Evolutionary conservation across 2,113 vertebrate genomes (phyloP).

Genomic region (Spheniscus mendiculus): DNA sequence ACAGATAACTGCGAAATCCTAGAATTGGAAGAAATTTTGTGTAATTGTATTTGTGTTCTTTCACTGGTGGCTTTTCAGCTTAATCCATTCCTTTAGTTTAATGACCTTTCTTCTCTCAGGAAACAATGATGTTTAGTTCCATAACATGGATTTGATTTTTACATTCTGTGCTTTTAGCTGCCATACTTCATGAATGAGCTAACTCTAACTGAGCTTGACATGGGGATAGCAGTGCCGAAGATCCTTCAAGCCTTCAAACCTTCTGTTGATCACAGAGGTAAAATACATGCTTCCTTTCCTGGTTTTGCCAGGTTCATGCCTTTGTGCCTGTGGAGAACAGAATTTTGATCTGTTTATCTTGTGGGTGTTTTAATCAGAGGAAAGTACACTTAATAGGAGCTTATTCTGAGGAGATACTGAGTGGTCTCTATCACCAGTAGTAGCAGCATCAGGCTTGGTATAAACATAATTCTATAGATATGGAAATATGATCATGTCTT

Average conservation of each 20-base stretch:
- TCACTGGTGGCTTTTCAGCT: background rate
- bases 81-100: background rate
- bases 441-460: background rate
- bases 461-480: background rate
- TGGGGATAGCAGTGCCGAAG: conserved; percentile 95
- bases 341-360: background rate
- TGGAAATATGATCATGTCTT: background rate
- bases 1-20: background rate
- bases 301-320: background rate
- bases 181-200: conserved; percentile 99
- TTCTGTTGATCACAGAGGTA: conserved; percentile 94
- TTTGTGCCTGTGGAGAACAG: background rate
- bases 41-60: background rate
- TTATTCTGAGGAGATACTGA: background rate
- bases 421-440: background rate
- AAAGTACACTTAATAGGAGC: background rate
- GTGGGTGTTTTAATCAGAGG: background rate
- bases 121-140: background rate
- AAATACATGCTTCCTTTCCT: background rate
- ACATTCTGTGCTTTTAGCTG: conserved; percentile 75
- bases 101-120: background rate
- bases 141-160: background rate
- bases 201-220: conserved; percentile 95
- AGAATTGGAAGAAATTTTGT: background rate
- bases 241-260: conserved; percentile 93